phyloP scores from a whole-genome alignment of 2,888 invertebrate species.

The Aplocera efformata region DNA sequence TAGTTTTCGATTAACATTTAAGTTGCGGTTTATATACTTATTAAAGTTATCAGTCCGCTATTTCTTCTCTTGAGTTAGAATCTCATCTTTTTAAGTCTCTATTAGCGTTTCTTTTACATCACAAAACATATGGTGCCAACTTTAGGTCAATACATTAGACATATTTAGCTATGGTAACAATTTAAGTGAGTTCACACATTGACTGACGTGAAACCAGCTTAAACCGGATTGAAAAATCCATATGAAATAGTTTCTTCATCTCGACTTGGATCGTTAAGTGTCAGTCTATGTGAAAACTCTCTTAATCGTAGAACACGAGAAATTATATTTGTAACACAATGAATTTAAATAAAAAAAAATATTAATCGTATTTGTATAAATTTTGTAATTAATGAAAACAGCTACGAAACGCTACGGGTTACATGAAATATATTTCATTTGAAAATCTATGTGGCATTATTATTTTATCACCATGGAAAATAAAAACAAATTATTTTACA shows the following conservation, averaged over 20 bases:
- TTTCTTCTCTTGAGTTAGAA: constrained; percentile 65
- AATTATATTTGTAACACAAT: constrained; percentile 37
- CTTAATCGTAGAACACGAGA: constrained; percentile 28
- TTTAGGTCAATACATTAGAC: constrained; percentile 20
- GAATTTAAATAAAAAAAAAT: constrained; percentile 38
- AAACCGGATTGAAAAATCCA: too few relatives aligned
- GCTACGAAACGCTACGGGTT: constrained; percentile 80
- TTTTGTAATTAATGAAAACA: constrained; percentile 61
- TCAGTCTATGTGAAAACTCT: too few relatives aligned
- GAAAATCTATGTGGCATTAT: constrained; percentile 54
- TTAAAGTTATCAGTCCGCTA: constrained; percentile 51
- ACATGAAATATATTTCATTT: constrained; percentile 76
- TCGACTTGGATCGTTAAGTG: too few relatives aligned
- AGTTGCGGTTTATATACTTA: constrained; percentile 77
- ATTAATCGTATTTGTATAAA: constrained; percentile 33
- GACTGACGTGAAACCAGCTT: too few relatives aligned
- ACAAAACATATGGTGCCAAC: constrained; percentile 31
- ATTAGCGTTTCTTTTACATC: constrained; percentile 61
- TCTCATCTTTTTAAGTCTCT: constrained; percentile 61
- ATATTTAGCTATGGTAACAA: constrained; percentile 12
- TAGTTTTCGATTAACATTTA: constrained; percentile 34
- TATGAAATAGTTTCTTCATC: too few relatives aligned
- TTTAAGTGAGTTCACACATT: too few relatives aligned
- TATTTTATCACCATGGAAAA: constrained; percentile 18
- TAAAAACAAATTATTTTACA: constrained; percentile 4